Base-by-base conservation (phyloP, 2,113 vertebrate species). In the Clinocottus analis region DNA sequence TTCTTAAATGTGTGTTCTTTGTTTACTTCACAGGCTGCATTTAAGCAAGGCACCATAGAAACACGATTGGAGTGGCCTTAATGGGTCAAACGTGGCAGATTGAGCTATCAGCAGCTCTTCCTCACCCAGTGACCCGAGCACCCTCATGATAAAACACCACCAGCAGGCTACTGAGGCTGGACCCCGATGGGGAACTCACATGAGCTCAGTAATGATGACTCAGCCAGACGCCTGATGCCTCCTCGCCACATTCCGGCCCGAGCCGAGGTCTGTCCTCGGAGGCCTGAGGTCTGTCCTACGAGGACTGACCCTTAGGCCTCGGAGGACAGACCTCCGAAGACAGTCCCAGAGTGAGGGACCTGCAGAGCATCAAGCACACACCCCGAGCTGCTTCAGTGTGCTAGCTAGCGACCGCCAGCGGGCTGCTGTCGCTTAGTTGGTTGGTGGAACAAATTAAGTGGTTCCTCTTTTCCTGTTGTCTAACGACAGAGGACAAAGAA, bases 161-260 rank as follows among this genome's bases (percentile, higher is more conserved):
- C 33, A 65, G 6, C 21, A 2, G 35, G 41, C 41, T 16, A 39
- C 59, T 58, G 56, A 76, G 51, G 79, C 80, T 66, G 17, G 41
- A 85, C 53, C 6, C 79, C 33, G 49, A 31, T 76, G 19, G 41
- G 61, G 45, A 76, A 82, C 60, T 10, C 7, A 41, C 61, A 12
- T 41, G 23, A 7, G 39, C 51, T 72, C 60, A 72, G 80, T 2
- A 74, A 68, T 51, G 67, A 72, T 84, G 80, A 86, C 29, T 84
- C 86, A 64, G 76, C 73, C 5, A 5, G 51, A 75, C 35, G 23
- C 12, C 39, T 45, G 75, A 58, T 69, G 69, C 87, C 67, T 77
- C 70, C 23, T 25, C 43, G 72, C 71, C 73, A 65, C 78, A 77
- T 72, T 76, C 14, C 66, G 41, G 68, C 49, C 33, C 47, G 60